Evolutionary conservation across 2,888 invertebrate genomes (phyloP), one percentile per base, ranked within the genome.

Genomic region (Miltochrista miniata): DNA sequence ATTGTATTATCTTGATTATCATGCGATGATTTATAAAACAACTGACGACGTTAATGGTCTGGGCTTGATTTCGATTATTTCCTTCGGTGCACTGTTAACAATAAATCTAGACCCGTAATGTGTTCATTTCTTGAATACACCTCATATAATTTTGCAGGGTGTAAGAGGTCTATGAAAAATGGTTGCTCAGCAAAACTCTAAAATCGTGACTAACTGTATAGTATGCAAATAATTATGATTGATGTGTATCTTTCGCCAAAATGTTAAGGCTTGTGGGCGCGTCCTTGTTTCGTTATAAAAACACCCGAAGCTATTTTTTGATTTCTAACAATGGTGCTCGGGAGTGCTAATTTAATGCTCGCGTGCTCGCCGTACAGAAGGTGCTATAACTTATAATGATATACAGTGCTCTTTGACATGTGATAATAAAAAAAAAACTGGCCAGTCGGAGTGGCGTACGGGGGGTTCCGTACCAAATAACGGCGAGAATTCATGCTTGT

Each of bases 181-280:
- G 69, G 78, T 56, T 51, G 33, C 11, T 31, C 42, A 36, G 52
- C 45, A 61, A 61, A 67, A 61, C 54, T 61, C 56, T 50, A 52
- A 56, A 72, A 64, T 80, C 81, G 79, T 83, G 83, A 83, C 83
- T 69, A 65, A 68, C 69, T 53, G 59, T 64, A 71, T 70, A 44
- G 72, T 76, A 81, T 79, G 79, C 74, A 79, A 83, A 81, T 83
- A 80, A 76, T 81, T 77, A 80, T 83, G 85, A 85, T 83, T 75
- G 84, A 85, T 85, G 76, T 67, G 64, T 73, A 74, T 76, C 76
- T 74, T 76, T 79, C 67, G 72, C 70, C 75, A 70, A 81, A 82
- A 74, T 76, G 72, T 71, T 63, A 70, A 74, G 70, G 68, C 61
- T 67, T 69, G 64, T 72, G 72, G 73, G 70, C 61, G 72, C 64